phyloP scores from a whole-genome alignment of 2,888 invertebrate species.

The Icerya purchasi region DNA sequence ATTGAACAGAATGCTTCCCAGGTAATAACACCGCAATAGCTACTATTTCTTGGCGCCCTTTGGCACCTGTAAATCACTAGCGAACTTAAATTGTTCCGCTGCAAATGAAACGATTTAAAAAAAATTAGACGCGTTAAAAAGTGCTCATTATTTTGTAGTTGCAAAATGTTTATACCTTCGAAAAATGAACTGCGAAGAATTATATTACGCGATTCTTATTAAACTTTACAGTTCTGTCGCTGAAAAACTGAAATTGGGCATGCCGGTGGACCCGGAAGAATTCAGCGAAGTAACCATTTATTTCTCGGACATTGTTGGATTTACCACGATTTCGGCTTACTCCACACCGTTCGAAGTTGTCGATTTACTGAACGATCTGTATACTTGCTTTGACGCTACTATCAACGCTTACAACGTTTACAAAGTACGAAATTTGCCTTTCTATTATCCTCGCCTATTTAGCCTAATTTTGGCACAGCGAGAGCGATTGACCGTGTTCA shows the following conservation, averaged over 20 bases:
- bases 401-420: slow-evolving; percentile 79
- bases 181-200: too few relatives aligned
- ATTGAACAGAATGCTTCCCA: slow-evolving; percentile 69
- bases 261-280: slow-evolving; percentile 79
- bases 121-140: too few relatives aligned
- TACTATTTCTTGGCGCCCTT: too few relatives aligned
- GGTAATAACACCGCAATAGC: slow-evolving; percentile 32
- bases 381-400: slow-evolving; percentile 82
- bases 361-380: slow-evolving; percentile 74
- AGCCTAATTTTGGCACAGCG: too few relatives aligned
- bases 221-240: slow-evolving; percentile 74
- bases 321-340: slow-evolving; percentile 78
- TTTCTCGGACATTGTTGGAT: slow-evolving; percentile 86
- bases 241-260: slow-evolving; percentile 70
- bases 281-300: slow-evolving; percentile 84
- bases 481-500: too few relatives aligned
- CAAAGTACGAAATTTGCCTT: slow-evolving; percentile 38
- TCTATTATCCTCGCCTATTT: too few relatives aligned
- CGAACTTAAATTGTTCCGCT: too few relatives aligned
- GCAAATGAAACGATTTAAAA: too few relatives aligned
- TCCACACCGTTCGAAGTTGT: slow-evolving; percentile 82
- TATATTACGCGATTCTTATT: too few relatives aligned
- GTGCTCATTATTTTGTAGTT: too few relatives aligned
- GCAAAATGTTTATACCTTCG: too few relatives aligned
- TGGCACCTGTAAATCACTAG: too few relatives aligned